These are phyloP conservation scores for Selene dorsalis DNA, from an alignment of 2,797 vertebrate species.

Conservation along the genomic window DNA sequence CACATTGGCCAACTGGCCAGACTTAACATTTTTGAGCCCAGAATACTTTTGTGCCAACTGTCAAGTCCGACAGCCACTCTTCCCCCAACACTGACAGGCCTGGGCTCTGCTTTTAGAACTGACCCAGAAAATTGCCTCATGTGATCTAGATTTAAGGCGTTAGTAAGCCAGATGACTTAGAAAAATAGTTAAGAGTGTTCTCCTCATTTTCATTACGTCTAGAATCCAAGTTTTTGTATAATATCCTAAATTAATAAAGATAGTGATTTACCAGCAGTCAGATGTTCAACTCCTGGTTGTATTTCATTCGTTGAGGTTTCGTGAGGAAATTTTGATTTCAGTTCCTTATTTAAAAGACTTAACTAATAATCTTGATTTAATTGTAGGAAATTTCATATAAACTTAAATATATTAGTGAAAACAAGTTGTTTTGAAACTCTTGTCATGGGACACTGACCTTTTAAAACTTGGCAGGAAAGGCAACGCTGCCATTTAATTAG, in stretches of 20 bases:
- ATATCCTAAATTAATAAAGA: slow-evolving; percentile 12
- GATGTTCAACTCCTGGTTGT: background rate
- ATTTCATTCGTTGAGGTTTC: background rate
- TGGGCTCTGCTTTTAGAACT: slow-evolving; percentile 27
- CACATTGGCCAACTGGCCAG: slow-evolving; percentile 24
- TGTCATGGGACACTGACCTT: slow-evolving; percentile 16
- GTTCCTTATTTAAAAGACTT: slow-evolving; percentile 7
- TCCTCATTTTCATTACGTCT: background rate
- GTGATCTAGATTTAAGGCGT: slow-evolving; percentile 15
- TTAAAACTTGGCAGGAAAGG: slow-evolving; percentile 9
- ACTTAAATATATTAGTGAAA: slow-evolving; percentile 11
- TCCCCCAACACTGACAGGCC: slow-evolving; percentile 20
- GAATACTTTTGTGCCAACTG: slow-evolving; percentile 31
- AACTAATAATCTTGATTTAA: background rate
- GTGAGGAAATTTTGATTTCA: slow-evolving; percentile 22
- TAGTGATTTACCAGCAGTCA: slow-evolving; percentile 2
- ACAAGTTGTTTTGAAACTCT: slow-evolving; percentile 13
- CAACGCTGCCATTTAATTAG: slow-evolving; percentile 35
- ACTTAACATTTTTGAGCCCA: slow-evolving; percentile 18
- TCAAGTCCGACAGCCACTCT: slow-evolving; percentile 9
- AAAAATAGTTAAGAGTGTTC: background rate
- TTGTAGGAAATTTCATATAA: slow-evolving; percentile 20
- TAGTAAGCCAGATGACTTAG: background rate
- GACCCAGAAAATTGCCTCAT: slow-evolving; percentile 39
- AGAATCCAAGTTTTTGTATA: slow-evolving; percentile 2